Base-by-base conservation (phyloP, 64 coral and sea anemone species). In the Stylophora pistillata region DNA sequence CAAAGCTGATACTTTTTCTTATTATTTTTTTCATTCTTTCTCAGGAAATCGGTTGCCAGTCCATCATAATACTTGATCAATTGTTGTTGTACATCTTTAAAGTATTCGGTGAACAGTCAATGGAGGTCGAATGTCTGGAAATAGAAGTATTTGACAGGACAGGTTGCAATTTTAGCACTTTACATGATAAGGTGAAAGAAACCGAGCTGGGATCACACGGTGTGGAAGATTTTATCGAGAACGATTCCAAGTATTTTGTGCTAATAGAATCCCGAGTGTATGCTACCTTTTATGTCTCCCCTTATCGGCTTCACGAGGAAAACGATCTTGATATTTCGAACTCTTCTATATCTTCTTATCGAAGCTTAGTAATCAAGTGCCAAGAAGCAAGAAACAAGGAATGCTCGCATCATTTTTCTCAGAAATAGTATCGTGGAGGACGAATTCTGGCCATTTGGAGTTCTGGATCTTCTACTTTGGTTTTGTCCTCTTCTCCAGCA, bases 391-490 rank as follows among this genome's bases (percentile, higher is more conserved):
- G n/a, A 55, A 78, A 20, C 21, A 20, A 55, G 53, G 53, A 55
- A 78, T 56, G 75, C 10, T 55, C 27, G 47, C 23, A 10, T 0
- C 1, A 53, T 53, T 5, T 20, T 55, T 56, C 21, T 78, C 18
- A 55, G 52, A 27, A 9, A 13, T 47, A 56, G 75, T 57, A 78
- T 20, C 75, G 28, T 78, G 2, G 27, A 0, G 10, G 64, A 68
- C 37, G 16, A 78, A 13, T 25, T 1, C 0, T 78, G 75, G 75
- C 75, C 53, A 12, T 56, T 78, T 56, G 53, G 52, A 26, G 47
- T 78, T 4, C 34, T 78, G 47, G 75, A 78, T 56, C 21, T 78
- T 56, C 20, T 78, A 15, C 56, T 47, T 53, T 78, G 75, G 75
- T 78, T 78, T 78, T 78, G 75, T 56, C 75, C 52, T n/a, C 14